Conservation (phyloP, 2,888 invertebrate genomes). For the Lithophane ornitopus region DNA sequence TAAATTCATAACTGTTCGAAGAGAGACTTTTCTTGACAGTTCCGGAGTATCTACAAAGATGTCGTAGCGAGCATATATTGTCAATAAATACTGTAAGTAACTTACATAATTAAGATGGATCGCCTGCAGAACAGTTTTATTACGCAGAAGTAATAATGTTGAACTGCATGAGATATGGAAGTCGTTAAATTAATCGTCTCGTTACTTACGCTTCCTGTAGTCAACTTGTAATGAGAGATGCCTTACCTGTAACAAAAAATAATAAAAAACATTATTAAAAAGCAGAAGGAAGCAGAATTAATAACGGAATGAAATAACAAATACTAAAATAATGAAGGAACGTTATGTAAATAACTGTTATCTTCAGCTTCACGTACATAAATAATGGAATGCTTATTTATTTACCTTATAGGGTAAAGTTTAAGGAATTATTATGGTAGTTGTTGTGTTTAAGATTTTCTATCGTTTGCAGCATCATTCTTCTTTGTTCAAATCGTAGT, state of each 20-base stretch:
- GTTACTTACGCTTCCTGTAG: constrained; percentile 57
- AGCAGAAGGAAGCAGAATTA: too few species aligned
- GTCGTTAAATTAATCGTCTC: constrained; percentile 46
- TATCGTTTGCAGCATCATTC: neutral
- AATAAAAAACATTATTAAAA: neutral
- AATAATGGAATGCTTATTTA: neutral
- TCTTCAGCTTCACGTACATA: constrained; percentile 2
- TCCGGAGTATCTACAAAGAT: neutral
- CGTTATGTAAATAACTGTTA: constrained; percentile 9
- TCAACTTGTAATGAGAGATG: constrained; percentile 9
- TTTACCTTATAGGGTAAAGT: neutral
- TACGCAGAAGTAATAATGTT: constrained; percentile 49
- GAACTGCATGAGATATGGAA: constrained; percentile 44
- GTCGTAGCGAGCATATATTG: constrained; percentile 6
- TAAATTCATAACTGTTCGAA: neutral
- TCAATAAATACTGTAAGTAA: constrained; percentile 50
- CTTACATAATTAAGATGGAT: constrained; percentile 42
- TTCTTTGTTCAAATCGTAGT: neutral
- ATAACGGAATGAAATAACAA: neutral
- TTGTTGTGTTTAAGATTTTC: neutral
- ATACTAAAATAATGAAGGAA: neutral
- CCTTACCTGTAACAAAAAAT: constrained; percentile 57
- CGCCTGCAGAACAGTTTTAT: constrained; percentile 39
- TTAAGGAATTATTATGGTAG: neutral
- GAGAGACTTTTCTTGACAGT: neutral